Conservation (phyloP, 2,888 invertebrate species). For the Lasioglossum morio region DNA sequence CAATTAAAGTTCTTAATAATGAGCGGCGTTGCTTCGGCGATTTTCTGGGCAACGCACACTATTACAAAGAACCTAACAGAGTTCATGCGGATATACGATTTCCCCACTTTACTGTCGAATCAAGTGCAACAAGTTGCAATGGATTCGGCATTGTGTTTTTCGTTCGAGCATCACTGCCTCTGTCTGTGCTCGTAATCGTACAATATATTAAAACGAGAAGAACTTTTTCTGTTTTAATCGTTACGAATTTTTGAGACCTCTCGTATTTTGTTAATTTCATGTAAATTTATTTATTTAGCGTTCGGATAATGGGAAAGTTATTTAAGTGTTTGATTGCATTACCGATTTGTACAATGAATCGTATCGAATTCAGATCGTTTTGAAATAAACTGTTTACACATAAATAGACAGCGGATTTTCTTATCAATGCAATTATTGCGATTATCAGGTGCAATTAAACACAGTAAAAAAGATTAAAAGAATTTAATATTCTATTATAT, state of each 20-base stretch:
- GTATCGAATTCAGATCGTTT: too few relatives aligned
- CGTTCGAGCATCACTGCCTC: constrained; percentile 27
- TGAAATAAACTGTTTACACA: too few relatives aligned
- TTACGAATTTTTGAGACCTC: background rate
- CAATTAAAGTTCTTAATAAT: background rate
- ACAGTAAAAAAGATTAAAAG: too few relatives aligned
- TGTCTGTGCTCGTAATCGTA: constrained; percentile 35
- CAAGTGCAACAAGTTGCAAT: constrained; percentile 71
- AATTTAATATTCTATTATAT: too few relatives aligned
- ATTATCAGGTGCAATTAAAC: too few relatives aligned
- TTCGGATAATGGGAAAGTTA: too few relatives aligned
- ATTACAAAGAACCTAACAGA: constrained; percentile 48
- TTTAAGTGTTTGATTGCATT: too few relatives aligned
- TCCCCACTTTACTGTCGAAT: constrained; percentile 53
- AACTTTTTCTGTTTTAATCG: constrained; percentile 9
- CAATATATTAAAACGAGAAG: constrained; percentile 32
- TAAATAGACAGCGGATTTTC: too few relatives aligned
- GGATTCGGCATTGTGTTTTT: constrained; percentile 39
- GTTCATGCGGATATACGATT: constrained; percentile 50
- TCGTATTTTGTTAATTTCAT: background rate
- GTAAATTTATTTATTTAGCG: background rate
- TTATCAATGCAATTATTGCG: too few relatives aligned
- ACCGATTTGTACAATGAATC: too few relatives aligned
- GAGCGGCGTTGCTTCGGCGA: background rate
- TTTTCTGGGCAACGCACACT: constrained; percentile 30